Percentiles rank a stretch among this genome's conserved stretches.
phyloP scores from a whole-genome alignment of 2,797 vertebrate genomes.

The Erethizon dorsatum region DNA sequence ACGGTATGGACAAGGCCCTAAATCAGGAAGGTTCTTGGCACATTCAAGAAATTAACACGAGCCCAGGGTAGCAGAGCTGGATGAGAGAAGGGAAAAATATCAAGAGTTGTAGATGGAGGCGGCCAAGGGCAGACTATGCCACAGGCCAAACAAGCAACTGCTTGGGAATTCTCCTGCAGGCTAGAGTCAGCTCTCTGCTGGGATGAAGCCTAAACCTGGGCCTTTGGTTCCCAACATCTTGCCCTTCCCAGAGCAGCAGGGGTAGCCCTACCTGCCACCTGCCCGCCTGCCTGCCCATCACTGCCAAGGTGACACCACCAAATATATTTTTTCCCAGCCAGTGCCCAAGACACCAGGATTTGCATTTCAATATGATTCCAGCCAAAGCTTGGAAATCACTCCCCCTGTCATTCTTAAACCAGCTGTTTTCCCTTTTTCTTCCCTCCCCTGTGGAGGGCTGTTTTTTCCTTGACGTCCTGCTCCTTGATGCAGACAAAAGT shows the following conservation, averaged over 20 bases:
- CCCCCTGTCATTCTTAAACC: not conserved
- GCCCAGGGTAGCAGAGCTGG: not conserved
- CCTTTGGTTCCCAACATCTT: not conserved
- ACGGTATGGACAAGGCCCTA: not conserved
- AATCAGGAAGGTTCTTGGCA: not conserved
- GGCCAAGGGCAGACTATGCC: not conserved
- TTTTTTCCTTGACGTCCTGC: conserved; percentile 81
- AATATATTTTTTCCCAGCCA: not conserved
- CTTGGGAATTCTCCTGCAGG: not conserved
- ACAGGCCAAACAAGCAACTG: not conserved
- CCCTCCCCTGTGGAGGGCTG: not conserved
- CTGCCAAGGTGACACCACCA: conserved; percentile 83
- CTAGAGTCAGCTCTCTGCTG: not conserved
- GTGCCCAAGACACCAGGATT: conserved; percentile 50
- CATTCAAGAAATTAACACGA: not conserved
- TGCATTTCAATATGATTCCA: conserved; percentile 78
- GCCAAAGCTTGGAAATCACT: conserved; percentile 72
- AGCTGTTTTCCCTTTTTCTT: conserved; percentile 12
- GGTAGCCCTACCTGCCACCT: not conserved
- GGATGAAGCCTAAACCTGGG: not conserved
- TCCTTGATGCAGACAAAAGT: conserved; percentile 85
- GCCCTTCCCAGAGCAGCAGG: not conserved
- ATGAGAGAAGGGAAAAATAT: not conserved
- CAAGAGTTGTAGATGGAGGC: not conserved
- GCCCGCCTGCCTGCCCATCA: not conserved